Evolutionary conservation across 2,888 invertebrate species (phyloP), one percentile per base, ranked within the genome.

Genomic region (Tetheella fluctuosa): DNA sequence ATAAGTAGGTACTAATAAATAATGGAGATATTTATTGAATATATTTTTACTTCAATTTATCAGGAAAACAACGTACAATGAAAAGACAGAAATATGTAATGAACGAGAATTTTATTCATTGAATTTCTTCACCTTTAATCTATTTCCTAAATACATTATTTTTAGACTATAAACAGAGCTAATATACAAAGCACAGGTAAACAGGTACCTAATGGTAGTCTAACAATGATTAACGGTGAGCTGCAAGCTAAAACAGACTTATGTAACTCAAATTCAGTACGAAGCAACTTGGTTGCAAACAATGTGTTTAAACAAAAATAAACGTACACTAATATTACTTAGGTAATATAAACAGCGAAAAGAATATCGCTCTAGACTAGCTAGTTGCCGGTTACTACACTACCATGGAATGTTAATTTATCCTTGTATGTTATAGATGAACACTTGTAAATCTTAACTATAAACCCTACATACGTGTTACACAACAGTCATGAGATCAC

Each of bases 291-390:
- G 65, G 87, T 89, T 89, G 86, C 88, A 70, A 74, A 80, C 71
- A 76, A 79, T 70, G 68, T 74, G 62, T 68, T 64, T 78, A 69
- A 77, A 74, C n/a, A 74, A 76, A 39, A 39, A n/a, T n/a, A 6
- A 39, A 39, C 39, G 39, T 39, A 39, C 1, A 76, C 73, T 81
- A 74, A 77, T 57, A 66, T 71, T 73, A 64, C 71, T 74, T 71
- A 75, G 71, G 73, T 80, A 79, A 79, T 76, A 71, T 73, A 76
- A 73, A 75, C 68, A 82, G 83, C 81, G 83, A 84, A n/a, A n/a
- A n/a, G 73, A 76, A 74, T 75, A 73, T 83, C 85, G 84, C 85
- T 82, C 86, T 89, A 90, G 91, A 92, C 92, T 92, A 92, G 92
- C 92, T 91, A 92, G 91, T 78, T 84, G 82, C 80, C 83, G 87